A percentile compares a stretch with the other conserved stretches of the same genome.
These are phyloP conservation scores for Synanthedon andrenaeformis DNA, from an alignment of 2,888 invertebrate species.

Conservation along the genomic window DNA sequence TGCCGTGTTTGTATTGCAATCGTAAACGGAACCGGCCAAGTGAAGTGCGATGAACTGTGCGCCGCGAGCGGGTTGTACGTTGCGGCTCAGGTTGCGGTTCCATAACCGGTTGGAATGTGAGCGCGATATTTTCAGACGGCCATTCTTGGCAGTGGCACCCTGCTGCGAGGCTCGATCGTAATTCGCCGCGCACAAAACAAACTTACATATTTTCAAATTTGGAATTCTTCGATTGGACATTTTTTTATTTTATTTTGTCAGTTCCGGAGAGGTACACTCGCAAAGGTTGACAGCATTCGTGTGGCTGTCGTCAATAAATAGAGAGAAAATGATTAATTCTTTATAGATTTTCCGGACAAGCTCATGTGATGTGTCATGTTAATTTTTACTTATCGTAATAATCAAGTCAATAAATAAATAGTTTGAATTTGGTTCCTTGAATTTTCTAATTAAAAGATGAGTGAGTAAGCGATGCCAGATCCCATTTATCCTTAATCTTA, in stretches of 20 bases:
- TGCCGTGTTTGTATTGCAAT: constrained; percentile 3
- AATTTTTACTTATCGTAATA: too few species aligned
- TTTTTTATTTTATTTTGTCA: neutral
- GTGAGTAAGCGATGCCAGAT: too few species aligned
- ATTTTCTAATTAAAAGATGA: too few species aligned
- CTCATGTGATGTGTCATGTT: too few species aligned
- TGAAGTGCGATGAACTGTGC: constrained; percentile 8
- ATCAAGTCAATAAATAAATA: too few species aligned
- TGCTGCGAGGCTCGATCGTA: constrained; percentile 1
- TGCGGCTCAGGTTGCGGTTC: constrained; percentile 1
- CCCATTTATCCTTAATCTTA: too few species aligned
- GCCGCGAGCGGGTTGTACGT: neutral
- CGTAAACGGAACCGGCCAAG: constrained; percentile 5
- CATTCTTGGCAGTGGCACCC: constrained; percentile 8
- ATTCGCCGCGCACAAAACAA: neutral
- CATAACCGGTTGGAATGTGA: constrained; percentile 10
- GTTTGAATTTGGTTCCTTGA: too few species aligned
- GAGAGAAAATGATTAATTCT: too few species aligned
- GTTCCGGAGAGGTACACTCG: neutral
- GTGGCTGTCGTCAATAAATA: too few species aligned
- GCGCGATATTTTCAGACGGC: constrained; percentile 12
- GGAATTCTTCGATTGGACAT: neutral
- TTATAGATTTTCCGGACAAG: too few species aligned
- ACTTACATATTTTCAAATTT: constrained; percentile 1
- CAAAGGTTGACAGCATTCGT: too few species aligned